Evolutionary conservation across 2,113 vertebrate species (phyloP).

Genomic region (Etia nguti): DNA sequence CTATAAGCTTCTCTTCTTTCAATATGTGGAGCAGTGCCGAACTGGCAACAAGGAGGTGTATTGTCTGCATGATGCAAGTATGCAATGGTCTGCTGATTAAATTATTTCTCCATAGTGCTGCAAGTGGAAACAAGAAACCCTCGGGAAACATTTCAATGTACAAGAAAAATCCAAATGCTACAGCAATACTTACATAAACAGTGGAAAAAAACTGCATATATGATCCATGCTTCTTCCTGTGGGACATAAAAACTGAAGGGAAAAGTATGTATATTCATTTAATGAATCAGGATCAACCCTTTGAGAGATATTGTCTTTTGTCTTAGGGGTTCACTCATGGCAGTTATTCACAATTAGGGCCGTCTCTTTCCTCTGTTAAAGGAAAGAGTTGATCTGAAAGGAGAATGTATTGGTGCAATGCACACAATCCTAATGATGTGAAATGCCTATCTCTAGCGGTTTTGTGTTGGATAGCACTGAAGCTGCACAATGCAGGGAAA

Average conservation of each 20-base stretch:
- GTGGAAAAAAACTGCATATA: neutral
- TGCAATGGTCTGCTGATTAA: neutral
- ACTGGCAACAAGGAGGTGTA: neutral
- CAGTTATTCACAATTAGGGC: neutral
- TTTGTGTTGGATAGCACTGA: neutral
- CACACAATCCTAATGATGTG: neutral
- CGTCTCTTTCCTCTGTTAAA: neutral
- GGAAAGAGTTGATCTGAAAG: neutral
- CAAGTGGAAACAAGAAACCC: neutral
- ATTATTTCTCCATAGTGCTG: neutral
- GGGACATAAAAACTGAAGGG: neutral
- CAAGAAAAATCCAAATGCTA: neutral
- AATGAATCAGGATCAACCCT: neutral
- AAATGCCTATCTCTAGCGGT: conserved; percentile 7
- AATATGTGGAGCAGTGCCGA: neutral
- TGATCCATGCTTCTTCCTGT: neutral
- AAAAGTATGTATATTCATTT: neutral
- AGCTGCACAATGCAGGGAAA: conserved; percentile 38
- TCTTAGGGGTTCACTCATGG: neutral
- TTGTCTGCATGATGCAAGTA: neutral
- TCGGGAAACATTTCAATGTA: neutral
- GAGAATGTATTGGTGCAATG: conserved; percentile 30
- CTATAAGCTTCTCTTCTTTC: neutral
- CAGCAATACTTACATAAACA: neutral
- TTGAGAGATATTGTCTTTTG: neutral